Conservation (phyloP, 2,113 vertebrate genomes). For the Zosterops japonicus region DNA sequence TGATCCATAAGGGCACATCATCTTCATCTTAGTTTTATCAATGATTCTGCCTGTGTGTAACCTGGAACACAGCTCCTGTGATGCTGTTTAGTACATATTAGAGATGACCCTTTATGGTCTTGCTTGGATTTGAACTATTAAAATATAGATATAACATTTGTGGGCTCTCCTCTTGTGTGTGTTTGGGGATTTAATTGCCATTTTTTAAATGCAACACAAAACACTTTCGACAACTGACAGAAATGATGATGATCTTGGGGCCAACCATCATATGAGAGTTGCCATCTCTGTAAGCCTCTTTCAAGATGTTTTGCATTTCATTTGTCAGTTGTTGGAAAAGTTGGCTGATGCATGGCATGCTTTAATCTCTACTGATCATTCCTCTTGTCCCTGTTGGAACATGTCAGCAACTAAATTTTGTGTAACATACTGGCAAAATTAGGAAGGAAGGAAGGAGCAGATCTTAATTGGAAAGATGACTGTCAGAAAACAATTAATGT, state of each 20-base stretch:
- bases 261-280: background rate
- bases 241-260: background rate
- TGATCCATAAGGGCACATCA: background rate
- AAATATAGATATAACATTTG: background rate
- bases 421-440: conserved; percentile 29
- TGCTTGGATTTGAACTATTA: background rate
- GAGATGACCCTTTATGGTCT: background rate
- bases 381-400: conserved; percentile 22
- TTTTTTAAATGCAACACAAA: background rate
- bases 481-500: conserved; percentile 38
- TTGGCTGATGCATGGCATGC: background rate
- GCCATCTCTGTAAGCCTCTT: background rate
- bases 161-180: background rate
- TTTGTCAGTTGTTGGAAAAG: conserved; percentile 7
- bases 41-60: background rate
- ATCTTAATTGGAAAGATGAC: conserved; percentile 33
- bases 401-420: conserved; percentile 29
- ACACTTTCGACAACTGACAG: background rate
- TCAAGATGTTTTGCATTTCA: background rate
- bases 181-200: background rate
- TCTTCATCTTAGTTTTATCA: background rate
- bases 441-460: conserved; percentile 24
- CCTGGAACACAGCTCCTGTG: background rate
- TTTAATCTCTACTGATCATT: conserved; percentile 32
- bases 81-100: background rate